A percentile compares a stretch with the other conserved stretches of the same genome.
Evolutionary conservation across 2,888 invertebrate genomes (phyloP).

Genomic region (Eumerus sabulonum): DNA sequence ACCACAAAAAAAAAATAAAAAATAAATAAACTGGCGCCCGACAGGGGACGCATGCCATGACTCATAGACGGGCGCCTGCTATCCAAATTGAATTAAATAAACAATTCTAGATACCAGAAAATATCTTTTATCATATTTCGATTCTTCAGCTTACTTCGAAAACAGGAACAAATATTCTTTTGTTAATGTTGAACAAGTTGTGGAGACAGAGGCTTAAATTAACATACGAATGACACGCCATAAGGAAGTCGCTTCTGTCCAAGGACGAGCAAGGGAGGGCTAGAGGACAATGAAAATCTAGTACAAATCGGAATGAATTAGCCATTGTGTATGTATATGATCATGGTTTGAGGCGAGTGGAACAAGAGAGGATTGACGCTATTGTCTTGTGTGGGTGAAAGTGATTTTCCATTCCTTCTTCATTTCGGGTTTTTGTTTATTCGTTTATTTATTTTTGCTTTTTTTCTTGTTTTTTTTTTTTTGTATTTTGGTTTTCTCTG

Average conservation of each 20-base stretch:
- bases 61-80: slow-evolving; percentile 8
- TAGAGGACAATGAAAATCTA: slow-evolving; percentile 28
- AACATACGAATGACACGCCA: slow-evolving; percentile 54
- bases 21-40: not conserved
- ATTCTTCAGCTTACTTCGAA: slow-evolving; percentile 34
- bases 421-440: slow-evolving; percentile 14
- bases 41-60: slow-evolving; percentile 5
- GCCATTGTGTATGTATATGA: slow-evolving; percentile 40
- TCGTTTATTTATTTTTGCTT: not conserved
- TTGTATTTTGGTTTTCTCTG: not conserved
- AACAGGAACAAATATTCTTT: slow-evolving; percentile 45
- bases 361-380: too few relatives aligned
- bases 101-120: slow-evolving; percentile 16
- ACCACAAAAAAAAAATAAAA: not conserved
- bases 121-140: slow-evolving; percentile 34
- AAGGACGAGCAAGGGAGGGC: not conserved
- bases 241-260: not conserved
- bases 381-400: slow-evolving; percentile 23
- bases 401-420: slow-evolving; percentile 27
- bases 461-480: too few relatives aligned
- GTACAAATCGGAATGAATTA: slow-evolving; percentile 65
- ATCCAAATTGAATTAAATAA: slow-evolving; percentile 26
- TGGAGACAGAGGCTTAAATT: slow-evolving; percentile 57
- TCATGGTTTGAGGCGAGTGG: not conserved
- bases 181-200: slow-evolving; percentile 63